Evolutionary conservation across 2,113 vertebrate genomes (phyloP).

Genomic region (Alethe diademata): DNA sequence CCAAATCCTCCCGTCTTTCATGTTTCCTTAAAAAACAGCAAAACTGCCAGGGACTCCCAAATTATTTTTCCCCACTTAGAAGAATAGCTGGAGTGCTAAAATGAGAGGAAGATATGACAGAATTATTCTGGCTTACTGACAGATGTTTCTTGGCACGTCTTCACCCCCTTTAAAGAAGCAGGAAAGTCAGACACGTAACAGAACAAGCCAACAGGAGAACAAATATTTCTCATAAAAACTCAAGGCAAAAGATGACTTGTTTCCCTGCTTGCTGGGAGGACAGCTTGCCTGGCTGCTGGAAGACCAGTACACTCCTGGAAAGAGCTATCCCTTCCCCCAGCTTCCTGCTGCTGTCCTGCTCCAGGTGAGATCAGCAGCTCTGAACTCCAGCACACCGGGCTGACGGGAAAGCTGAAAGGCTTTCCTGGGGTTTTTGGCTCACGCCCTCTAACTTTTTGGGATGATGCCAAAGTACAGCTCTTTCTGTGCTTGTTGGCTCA

Average conservation of each 20-base stretch:
- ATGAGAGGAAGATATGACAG: not conserved
- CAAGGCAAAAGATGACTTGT: not conserved
- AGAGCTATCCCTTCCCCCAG: not conserved
- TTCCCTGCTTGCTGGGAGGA: not conserved
- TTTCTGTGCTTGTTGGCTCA: conserved; percentile 47
- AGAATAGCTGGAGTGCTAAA: not conserved
- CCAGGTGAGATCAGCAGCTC: conserved; percentile 53
- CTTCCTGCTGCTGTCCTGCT: not conserved
- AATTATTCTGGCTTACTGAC: not conserved
- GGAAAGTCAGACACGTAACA: not conserved
- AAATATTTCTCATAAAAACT: not conserved
- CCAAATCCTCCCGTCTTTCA: conserved; percentile 17
- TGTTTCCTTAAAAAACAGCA: not conserved
- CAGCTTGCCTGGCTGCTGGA: not conserved
- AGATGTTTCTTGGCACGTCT: not conserved
- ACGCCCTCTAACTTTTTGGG: conserved; percentile 22
- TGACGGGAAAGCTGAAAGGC: conserved; percentile 52
- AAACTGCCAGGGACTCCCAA: not conserved
- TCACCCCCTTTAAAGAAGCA: not conserved
- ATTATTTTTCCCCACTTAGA: not conserved
- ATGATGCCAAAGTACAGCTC: conserved; percentile 32
- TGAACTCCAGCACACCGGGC: not conserved
- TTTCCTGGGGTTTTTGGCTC: conserved; percentile 56
- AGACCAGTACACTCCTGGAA: not conserved
- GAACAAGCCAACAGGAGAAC: not conserved